Conservation (phyloP, 2,797 vertebrate species). For the Leptoclinus maculatus region DNA sequence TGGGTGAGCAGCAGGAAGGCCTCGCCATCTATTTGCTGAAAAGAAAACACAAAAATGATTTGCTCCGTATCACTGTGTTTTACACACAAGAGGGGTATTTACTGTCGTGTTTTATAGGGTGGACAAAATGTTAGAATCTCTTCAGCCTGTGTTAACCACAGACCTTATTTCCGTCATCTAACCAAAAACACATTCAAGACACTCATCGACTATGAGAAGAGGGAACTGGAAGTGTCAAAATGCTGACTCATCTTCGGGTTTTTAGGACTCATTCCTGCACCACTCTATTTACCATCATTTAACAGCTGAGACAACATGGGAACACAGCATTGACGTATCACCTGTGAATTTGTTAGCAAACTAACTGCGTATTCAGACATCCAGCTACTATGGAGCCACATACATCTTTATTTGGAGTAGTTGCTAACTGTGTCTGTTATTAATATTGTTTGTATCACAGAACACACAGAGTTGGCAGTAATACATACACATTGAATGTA, state of each 20-base stretch:
- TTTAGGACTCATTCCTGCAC: too few species aligned
- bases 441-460: not conserved
- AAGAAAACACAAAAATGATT: not conserved
- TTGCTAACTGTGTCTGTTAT: not conserved
- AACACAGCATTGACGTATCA: not conserved
- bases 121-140: too few species aligned
- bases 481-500: conserved; percentile 3
- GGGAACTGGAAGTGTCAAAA: too few species aligned
- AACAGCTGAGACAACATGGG: too few species aligned
- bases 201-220: too few species aligned
- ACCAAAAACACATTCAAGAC: too few species aligned
- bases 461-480: not conserved
- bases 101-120: too few species aligned
- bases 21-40: conserved; percentile 87
- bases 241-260: too few species aligned
- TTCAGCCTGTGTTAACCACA: too few species aligned
- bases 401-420: not conserved
- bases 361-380: not conserved
- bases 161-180: too few species aligned
- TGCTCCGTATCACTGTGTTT: not conserved
- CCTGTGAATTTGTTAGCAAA: not conserved
- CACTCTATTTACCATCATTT: too few species aligned
- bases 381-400: not conserved
- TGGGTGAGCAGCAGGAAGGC: conserved; percentile 88
- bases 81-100: not conserved